These are phyloP conservation scores for Coenobita brevimanus DNA, from an alignment of 1,140 invertebrate species.

Conservation along the genomic window DNA sequence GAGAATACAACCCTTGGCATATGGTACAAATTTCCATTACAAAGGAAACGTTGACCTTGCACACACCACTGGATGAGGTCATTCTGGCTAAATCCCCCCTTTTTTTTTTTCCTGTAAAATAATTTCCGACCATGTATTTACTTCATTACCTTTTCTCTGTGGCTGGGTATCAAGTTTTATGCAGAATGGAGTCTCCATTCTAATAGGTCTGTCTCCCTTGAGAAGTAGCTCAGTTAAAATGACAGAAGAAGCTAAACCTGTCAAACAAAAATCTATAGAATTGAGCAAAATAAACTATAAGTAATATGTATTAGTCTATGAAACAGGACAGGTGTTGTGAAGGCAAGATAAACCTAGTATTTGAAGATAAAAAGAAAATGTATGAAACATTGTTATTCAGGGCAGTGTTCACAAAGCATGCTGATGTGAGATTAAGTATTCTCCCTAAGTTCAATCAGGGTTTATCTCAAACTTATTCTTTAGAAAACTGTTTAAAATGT, in stretches of 20 bases:
- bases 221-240: background rate
- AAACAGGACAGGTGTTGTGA: conserved; percentile 38
- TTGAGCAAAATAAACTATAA: conserved; percentile 55
- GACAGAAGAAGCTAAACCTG: conserved; percentile 19
- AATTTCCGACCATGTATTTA: too few relatives aligned
- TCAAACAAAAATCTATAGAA: conserved; percentile 36
- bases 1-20: too few relatives aligned
- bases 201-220: background rate
- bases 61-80: conserved; percentile 29
- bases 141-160: too few relatives aligned
- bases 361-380: conserved; percentile 23
- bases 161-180: background rate
- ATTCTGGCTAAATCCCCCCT: conserved; percentile 36
- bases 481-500: conserved; percentile 40
- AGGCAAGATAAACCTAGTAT: conserved; percentile 29
- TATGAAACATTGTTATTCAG: conserved; percentile 17
- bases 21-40: conserved; percentile 15
- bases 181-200: conserved; percentile 1
- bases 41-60: conserved; percentile 28
- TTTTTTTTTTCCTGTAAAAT: too few relatives aligned
- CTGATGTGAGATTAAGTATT: conserved; percentile 64
- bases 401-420: conserved; percentile 51
- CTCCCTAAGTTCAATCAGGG: conserved; percentile 57
- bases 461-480: conserved; percentile 47
- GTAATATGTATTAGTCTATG: conserved; percentile 36